Conservation (phyloP, 2,888 invertebrate genomes). For the Calameuta pallipes region DNA sequence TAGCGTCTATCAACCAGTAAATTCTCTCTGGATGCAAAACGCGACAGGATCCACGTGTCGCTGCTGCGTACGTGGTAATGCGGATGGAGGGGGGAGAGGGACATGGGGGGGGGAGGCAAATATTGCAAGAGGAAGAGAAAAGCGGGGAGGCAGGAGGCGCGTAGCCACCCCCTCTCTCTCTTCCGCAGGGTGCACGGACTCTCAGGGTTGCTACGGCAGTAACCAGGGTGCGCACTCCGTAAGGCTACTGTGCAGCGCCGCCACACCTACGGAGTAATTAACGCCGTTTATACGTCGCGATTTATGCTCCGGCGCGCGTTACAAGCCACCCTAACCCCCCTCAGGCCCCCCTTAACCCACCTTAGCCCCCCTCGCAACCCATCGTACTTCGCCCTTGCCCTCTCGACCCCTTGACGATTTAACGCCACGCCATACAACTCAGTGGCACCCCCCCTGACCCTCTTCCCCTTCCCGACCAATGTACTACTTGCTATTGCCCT, state of each 20-base stretch:
- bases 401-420: not conserved
- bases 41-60: not conserved
- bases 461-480: too few species aligned
- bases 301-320: slow-evolving; percentile 47
- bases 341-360: too few species aligned
- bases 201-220: not conserved
- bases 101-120: not conserved
- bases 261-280: slow-evolving; percentile 47
- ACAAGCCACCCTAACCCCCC: slow-evolving; percentile 23
- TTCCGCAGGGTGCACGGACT: not conserved
- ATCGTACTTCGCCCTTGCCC: not conserved
- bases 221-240: not conserved
- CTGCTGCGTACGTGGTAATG: not conserved
- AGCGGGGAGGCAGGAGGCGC: not conserved
- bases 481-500: too few species aligned
- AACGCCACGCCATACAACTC: not conserved
- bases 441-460: too few species aligned
- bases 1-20: not conserved
- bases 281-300: slow-evolving; percentile 47
- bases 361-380: too few species aligned
- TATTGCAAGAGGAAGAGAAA: not conserved
- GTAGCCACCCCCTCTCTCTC: not conserved
- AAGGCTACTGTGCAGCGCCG: slow-evolving; percentile 13
- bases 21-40: not conserved
- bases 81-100: too few species aligned